Evolutionary conservation across 1,140 invertebrate genomes (phyloP), one percentile per base, ranked within the genome.

Genomic region (Drosophila willistoni): DNA sequence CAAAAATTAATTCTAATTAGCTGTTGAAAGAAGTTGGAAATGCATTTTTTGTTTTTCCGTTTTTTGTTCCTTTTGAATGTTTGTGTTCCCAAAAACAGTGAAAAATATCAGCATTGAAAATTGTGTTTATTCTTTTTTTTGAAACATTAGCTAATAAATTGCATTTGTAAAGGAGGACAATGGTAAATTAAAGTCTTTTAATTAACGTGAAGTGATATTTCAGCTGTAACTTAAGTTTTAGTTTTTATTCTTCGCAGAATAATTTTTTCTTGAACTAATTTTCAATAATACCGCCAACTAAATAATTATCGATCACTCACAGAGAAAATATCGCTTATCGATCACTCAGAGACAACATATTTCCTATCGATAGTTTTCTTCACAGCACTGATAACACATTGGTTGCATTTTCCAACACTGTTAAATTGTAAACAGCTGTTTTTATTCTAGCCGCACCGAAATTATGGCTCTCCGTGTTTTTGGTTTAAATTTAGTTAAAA

Each of bases 401-500:
- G 6, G 7, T 7, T 29, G 4, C 9, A 14, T 14, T 84, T 9
- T 36, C 7, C 68, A 81, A 56, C 78, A 86, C 74, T 64, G 25
- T 14, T n/a, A 17, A 19, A n/a, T 25, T 13, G 12, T 9, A 41
- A 67, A 59, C 83, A 86, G 79, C 76, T 86, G 83, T 60, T 62
- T 1, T 3, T 17, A n/a, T 73, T 68, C 2, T 5, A 22, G 63
- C 68, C 66, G 42, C 75, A 7, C 44, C 25, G 22, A 61, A 66
- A 71, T 34, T 5, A 90, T 91, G 89, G 83, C 89, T 4, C 69
- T 91, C 68, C 89, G 89, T 74, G 89, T 90, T 85, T 91, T 91
- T 29, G 73, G 89, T 10, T 70, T 91, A 78, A 91, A 91, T 79
- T 47, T 91, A 65, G 47, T 89, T 59, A 90, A 90, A 91, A 89